Conservation (phyloP, 2,888 invertebrate genomes). For the Dusona sp. region DNA sequence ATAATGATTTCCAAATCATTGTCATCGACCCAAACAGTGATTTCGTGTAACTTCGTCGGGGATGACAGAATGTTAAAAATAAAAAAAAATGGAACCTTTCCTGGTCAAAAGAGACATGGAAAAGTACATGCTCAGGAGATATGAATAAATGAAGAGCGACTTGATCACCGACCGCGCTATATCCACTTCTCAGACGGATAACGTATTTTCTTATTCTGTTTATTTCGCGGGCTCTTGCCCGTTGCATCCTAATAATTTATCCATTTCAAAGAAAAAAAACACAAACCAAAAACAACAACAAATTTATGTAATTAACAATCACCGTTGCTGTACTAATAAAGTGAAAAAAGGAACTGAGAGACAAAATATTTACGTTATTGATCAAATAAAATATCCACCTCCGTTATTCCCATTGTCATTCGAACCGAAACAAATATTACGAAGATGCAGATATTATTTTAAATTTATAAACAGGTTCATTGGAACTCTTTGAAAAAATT, state of each 20-base stretch:
- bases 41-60: conserved; percentile 35
- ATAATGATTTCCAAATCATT: conserved; percentile 36
- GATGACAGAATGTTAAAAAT: conserved; percentile 7
- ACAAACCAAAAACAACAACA: conserved; percentile 35
- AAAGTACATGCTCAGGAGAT: conserved; percentile 19
- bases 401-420: not conserved
- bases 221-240: conserved; percentile 77
- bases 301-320: conserved; percentile 79
- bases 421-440: not conserved
- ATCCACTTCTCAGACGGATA: conserved; percentile 74
- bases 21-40: conserved; percentile 29
- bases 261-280: conserved; percentile 61
- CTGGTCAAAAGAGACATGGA: conserved; percentile 2
- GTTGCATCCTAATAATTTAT: conserved; percentile 78
- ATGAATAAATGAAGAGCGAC: conserved; percentile 49
- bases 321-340: conserved; percentile 81
- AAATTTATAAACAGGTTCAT: not conserved
- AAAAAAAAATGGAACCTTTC: conserved; percentile 23
- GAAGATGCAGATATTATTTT: not conserved
- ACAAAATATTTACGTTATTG: not conserved
- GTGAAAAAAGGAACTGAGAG: conserved; percentile 42
- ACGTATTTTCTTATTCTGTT: conserved; percentile 81
- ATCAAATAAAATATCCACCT: not conserved
- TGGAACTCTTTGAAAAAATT: not conserved
- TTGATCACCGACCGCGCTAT: conserved; percentile 60